Evolutionary conservation across 2,797 vertebrate genomes (phyloP), one percentile per base, ranked within the genome.

Genomic region (Scolopax bukidnonensis): DNA sequence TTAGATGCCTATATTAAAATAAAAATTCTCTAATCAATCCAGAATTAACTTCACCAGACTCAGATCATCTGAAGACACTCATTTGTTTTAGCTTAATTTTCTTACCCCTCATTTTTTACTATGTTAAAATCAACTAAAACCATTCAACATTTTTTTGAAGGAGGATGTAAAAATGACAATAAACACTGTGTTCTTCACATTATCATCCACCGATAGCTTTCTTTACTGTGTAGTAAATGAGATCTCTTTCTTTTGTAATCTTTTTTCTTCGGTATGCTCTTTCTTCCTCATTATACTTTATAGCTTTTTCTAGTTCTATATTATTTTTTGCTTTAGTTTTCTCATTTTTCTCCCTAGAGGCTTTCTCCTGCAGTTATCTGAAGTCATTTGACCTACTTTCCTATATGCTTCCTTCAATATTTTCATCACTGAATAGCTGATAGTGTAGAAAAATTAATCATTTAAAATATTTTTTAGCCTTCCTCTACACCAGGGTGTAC

Each of bases 321-420:
- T 23, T 81, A 79, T 81, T 90, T 88, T 88, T 12, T 54, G 13
- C 30, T 93, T 88, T 73, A 17, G 6, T 86, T 94, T 90, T 78
- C 48, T 84, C 33, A 21, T 56, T 88, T 83, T 93, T 78, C 11
- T 54, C 61, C 50, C 59, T 59, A 67, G 36, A 84, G 57, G 6
- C 19, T 86, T 97, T 88, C 24, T 91, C 36, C 19, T 93, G 54
- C 19, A 90, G 88, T 91, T 86, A 76, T 69, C 47, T 90, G 63
- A 71, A 90, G 73, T 63, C 4, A 73, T 91, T 91, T 94, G 80
- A 91, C 85, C 83, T 95, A 82, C 54, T 91, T 91, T 88, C 5
- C 16, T 75, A 7, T 36, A 50, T 18, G 2, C 3, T 68, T 95
- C 30, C 27, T 81, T 86, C 73, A 90, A 73, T 81, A 91, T 83